Evolutionary conservation across 64 coral and sea anemone genomes (phyloP), one percentile per base, ranked within the genome.

Genomic region (Platygyra sinensis): DNA sequence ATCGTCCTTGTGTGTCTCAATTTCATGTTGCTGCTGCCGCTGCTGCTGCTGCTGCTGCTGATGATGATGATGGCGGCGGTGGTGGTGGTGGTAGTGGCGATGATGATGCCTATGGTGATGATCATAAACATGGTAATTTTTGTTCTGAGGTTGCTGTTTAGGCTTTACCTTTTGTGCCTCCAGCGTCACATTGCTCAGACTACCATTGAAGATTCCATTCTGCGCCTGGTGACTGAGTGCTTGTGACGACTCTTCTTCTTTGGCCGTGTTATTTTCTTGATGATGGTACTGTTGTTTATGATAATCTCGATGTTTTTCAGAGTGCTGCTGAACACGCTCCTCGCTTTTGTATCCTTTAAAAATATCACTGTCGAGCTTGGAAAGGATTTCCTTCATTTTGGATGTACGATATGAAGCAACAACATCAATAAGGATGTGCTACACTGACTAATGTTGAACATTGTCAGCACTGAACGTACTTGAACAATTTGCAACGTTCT

Each of bases 351-450:
- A 50, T 71, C 81, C 81, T 39, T 38, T 85, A n/a, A 85, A 85
- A 85, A 85, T 60, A 85, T 85, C 81, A 51, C 20, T 85, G 63
- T 85, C 81, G 13, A 85, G 81, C 36, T 71, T 85, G 22, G 81
- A 46, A 62, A 85, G 81, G 30, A 85, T 85, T 71, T 85, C 81
- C 24, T 85, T 85, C 46, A 38, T 71, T 13, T 16, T 71, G 10
- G 38, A 28, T 22, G 62, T 6, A 9, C 25, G 63, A 22, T 29
- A 11, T 27, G 4, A 11, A 27, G 0, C 54, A 10, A 57, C 54
- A n/a, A 16, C 54, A 57, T n/a, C n/a, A 14, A 12, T 57, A 57
- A 57, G 54, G 10, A 57, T 16, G 54, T 57, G 2, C 54, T 57
- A 57, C 7, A 12, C 54, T 14, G 12, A 14, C 42, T 5, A 46